A percentile compares a stretch with the other conserved stretches of the same genome.
These are phyloP conservation scores for Triplophysa bombifrons DNA, from an alignment of 2,797 vertebrate species.

Conservation along the genomic window DNA sequence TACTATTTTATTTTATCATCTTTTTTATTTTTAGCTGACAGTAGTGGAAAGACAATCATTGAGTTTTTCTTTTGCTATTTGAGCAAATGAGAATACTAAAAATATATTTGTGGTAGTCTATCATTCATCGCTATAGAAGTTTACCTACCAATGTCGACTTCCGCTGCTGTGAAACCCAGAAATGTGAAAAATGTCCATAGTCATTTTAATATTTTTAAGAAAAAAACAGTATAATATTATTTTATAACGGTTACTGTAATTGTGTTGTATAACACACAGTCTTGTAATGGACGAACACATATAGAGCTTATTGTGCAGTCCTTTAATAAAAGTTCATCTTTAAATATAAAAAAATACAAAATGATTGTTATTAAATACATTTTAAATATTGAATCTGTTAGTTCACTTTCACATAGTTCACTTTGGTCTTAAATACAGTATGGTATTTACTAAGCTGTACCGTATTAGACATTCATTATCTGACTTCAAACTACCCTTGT, in stretches of 20 bases:
- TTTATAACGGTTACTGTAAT: too few species aligned
- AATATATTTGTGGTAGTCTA: too few species aligned
- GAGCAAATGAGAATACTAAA: too few species aligned
- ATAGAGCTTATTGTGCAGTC: background rate
- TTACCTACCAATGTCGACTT: too few species aligned
- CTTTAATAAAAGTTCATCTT: conserved; percentile 28
- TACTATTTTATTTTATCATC: too few species aligned
- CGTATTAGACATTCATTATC: conserved; percentile 11
- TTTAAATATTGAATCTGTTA: conserved; percentile 22
- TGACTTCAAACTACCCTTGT: background rate
- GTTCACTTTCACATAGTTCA: background rate
- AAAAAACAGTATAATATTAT: background rate
- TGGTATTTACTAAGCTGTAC: conserved; percentile 19
- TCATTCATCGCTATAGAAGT: too few species aligned
- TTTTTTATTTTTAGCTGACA: too few species aligned
- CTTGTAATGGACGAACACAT: background rate
- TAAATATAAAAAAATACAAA: conserved; percentile 47
- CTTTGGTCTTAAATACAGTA: conserved; percentile 3
- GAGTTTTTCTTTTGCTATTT: too few species aligned
- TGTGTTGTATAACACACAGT: background rate
- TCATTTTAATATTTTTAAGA: background rate
- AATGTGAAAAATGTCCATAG: too few species aligned
- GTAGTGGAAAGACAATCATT: too few species aligned
- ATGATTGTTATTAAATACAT: conserved; percentile 39
- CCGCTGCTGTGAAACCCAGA: too few species aligned